Conservation (phyloP, 1,140 invertebrate species). For the Sitophilus oryzae region DNA sequence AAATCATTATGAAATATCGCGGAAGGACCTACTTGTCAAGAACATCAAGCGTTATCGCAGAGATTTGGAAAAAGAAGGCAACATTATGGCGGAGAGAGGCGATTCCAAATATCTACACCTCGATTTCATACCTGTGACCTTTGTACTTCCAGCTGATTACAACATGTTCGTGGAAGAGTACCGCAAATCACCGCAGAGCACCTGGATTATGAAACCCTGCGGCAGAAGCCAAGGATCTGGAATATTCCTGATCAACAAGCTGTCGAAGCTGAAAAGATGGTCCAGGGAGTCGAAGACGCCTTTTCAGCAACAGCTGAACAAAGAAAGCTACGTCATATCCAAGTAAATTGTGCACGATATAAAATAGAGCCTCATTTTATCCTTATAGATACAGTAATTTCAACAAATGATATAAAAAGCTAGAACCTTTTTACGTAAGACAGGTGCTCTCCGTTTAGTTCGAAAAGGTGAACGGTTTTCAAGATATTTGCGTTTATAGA, state of each 20-base stretch:
- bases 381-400: not conserved
- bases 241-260: slow-evolving; percentile 83
- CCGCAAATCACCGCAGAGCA: slow-evolving; percentile 81
- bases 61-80: slow-evolving; percentile 86
- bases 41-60: slow-evolving; percentile 92
- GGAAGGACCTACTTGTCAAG: slow-evolving; percentile 92
- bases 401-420: not conserved
- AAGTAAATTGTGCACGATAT: slow-evolving; percentile 49
- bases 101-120: slow-evolving; percentile 69
- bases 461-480: too few species aligned
- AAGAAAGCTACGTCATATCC: slow-evolving; percentile 89
- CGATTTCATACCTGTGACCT: slow-evolving; percentile 90
- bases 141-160: slow-evolving; percentile 89
- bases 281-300: slow-evolving; percentile 74
- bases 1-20: slow-evolving; percentile 90
- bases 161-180: slow-evolving; percentile 96
- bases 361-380: not conserved
- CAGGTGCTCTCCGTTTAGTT: too few species aligned
- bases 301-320: slow-evolving; percentile 74
- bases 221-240: slow-evolving; percentile 84
- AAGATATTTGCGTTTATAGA: too few species aligned
- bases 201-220: slow-evolving; percentile 97
- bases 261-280: slow-evolving; percentile 84
- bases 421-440: too few species aligned
- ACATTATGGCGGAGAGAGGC: slow-evolving; percentile 73